phyloP scores from a whole-genome alignment of 1,140 invertebrate genomes.

The Philotrypesis tridentata region DNA sequence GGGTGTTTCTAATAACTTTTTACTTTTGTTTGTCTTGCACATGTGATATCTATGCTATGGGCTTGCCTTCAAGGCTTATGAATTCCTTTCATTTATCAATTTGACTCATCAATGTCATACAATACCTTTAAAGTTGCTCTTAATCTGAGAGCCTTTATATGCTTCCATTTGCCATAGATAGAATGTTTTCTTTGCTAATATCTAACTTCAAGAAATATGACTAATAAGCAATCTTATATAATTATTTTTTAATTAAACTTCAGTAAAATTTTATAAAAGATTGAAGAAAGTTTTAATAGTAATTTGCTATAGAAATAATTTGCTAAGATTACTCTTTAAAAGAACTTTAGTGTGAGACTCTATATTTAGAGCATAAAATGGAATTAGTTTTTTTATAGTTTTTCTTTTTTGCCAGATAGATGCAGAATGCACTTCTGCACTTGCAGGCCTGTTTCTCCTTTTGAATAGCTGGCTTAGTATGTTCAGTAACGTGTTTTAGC shows the following conservation, averaged over 20 bases:
- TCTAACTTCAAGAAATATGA: not conserved
- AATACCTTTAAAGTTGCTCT: not conserved
- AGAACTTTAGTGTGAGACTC: not conserved
- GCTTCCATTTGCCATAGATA: not conserved
- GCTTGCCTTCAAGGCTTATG: conserved; percentile 11
- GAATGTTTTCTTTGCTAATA: conserved; percentile 11
- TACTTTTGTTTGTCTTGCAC: not conserved
- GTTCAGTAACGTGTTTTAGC: not conserved
- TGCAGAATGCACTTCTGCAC: not conserved
- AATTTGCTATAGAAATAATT: not conserved
- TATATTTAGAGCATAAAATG: not conserved
- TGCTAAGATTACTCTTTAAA: not conserved
- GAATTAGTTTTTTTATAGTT: not conserved
- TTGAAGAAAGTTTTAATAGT: no score
- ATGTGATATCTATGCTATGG: not conserved
- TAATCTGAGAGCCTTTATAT: not conserved
- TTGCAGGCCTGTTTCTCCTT: conserved; percentile 1
- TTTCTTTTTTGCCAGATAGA: not conserved
- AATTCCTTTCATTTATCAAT: conserved; percentile 12
- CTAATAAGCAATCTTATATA: no score
- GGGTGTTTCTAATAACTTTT: not conserved
- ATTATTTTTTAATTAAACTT: not conserved
- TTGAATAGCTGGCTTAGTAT: conserved; percentile 23
- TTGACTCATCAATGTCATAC: conserved; percentile 3
- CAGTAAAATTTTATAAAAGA: no score